These are phyloP conservation scores for Lepidurus arcticus DNA, from an alignment of 1,140 invertebrate genomes.

Conservation along the genomic window DNA sequence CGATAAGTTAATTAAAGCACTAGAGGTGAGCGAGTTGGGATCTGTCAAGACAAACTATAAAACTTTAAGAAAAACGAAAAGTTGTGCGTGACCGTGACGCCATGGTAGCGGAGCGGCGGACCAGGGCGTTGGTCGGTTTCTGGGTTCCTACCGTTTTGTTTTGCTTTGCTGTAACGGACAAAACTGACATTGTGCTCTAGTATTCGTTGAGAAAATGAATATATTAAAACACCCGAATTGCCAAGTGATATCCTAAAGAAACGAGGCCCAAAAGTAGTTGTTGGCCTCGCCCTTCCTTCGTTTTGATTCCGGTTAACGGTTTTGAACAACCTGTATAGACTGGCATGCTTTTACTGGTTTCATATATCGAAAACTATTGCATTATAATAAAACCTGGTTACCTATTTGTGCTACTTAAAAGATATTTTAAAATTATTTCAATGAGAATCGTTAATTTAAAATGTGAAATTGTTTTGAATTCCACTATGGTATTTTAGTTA, in stretches of 20 bases:
- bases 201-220: too few species aligned
- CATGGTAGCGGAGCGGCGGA: background rate
- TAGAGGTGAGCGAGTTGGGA: background rate
- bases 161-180: constrained; percentile 4
- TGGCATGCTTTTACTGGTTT: too few species aligned
- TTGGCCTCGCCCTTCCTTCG: constrained; percentile 17
- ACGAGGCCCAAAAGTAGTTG: background rate
- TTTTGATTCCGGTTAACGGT: background rate
- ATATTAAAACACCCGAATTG: too few species aligned
- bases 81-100: constrained; percentile 7
- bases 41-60: background rate
- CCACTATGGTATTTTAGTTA: too few species aligned
- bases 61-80: background rate
- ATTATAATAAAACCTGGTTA: too few species aligned
- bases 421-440: too few species aligned
- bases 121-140: background rate
- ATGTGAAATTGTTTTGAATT: too few species aligned
- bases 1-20: background rate
- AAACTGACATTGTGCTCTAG: background rate
- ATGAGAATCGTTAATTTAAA: too few species aligned
- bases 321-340: too few species aligned
- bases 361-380: too few species aligned
- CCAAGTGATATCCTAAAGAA: background rate
- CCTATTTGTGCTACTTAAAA: too few species aligned
- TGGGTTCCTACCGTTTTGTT: background rate